Conservation (phyloP, 2,113 vertebrate genomes). For the Sturnira hondurensis region DNA sequence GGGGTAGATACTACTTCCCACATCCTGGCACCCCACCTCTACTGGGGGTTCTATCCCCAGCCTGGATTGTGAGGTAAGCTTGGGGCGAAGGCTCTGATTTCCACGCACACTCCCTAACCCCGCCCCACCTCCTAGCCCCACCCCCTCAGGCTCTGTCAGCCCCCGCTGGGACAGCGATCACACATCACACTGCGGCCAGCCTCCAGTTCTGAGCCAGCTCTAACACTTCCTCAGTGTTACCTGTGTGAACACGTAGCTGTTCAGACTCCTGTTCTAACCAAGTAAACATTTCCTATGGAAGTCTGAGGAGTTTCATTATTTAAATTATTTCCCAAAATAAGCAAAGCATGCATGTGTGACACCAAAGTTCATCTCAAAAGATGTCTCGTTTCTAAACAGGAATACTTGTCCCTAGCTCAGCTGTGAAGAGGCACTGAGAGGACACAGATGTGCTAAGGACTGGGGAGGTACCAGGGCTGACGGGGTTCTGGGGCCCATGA, state of each 20-base stretch:
- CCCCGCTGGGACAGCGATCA: neutral
- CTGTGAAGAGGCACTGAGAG: neutral
- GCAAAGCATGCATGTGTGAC: neutral
- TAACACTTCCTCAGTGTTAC: neutral
- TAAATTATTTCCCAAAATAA: conserved; percentile 4
- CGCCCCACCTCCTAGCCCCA: neutral
- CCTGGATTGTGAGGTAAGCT: neutral
- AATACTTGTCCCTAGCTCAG: neutral
- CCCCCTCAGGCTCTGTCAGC: neutral
- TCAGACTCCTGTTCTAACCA: neutral
- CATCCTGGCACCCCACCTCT: neutral
- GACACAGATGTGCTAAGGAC: neutral
- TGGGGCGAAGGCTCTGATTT: neutral
- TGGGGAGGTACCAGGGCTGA: neutral
- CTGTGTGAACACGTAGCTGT: neutral
- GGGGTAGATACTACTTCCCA: neutral
- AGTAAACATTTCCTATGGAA: neutral
- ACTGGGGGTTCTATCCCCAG: neutral
- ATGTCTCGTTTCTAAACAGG: neutral
- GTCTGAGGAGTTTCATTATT: neutral
- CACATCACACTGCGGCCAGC: neutral
- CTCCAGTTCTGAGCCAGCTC: neutral
- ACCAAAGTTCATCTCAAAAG: neutral
- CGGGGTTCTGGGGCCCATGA: neutral
- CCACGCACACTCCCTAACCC: neutral